Percentiles rank a stretch among this genome's conserved stretches.
Conservation (phyloP, 2,797 vertebrate genomes). For the Scleropages formosus region DNA sequence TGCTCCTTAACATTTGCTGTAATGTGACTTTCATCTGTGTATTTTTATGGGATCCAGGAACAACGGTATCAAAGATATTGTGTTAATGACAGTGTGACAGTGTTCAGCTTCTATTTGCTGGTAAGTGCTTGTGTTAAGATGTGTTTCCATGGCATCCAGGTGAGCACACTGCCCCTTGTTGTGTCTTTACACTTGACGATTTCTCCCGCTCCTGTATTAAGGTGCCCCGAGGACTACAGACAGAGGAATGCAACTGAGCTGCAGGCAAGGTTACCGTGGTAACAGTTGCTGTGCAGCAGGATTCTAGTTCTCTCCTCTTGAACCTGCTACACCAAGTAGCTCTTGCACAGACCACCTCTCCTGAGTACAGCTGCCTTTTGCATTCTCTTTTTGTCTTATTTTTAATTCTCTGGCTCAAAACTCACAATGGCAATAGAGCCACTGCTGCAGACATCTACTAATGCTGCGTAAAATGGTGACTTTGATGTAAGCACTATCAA, state of each 20-base stretch:
- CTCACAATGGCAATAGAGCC: constrained; percentile 44
- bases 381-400: constrained; percentile 39
- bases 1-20: background rate
- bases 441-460: constrained; percentile 50
- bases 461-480: constrained; percentile 43
- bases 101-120: background rate
- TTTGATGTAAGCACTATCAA: constrained; percentile 56
- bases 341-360: constrained; percentile 50
- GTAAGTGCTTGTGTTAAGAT: background rate
- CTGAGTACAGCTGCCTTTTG: constrained; percentile 63
- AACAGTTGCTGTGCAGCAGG: constrained; percentile 73
- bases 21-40: no score
- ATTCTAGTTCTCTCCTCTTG: constrained; percentile 62
- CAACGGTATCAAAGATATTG: no score
- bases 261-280: constrained; percentile 78
- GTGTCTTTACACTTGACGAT: constrained; percentile 25
- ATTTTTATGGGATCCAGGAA: no score
- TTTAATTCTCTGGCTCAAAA: constrained; percentile 42
- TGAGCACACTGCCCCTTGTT: constrained; percentile 21
- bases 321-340: constrained; percentile 59
- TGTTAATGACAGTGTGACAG: no score
- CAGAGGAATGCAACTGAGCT: constrained; percentile 60
- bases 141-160: constrained; percentile 24
- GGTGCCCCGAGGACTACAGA: constrained; percentile 59
- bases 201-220: constrained; percentile 73